phyloP scores from a whole-genome alignment of 37 sponge, comb jelly and placozoan species.

The Cladorhizidae sp. region DNA sequence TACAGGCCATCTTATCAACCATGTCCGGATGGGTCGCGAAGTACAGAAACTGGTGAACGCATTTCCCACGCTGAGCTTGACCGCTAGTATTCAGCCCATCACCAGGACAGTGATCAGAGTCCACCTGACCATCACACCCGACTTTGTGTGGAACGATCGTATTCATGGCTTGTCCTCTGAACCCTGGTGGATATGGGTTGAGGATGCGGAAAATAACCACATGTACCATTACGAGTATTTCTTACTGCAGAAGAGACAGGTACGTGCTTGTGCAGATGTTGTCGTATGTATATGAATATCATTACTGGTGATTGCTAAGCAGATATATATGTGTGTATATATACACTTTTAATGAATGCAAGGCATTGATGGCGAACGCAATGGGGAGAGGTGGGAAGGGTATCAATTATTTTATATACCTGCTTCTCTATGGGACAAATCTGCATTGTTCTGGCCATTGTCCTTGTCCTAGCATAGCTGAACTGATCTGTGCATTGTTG shows the following conservation, averaged over 20 bases:
- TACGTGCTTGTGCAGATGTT: conserved; percentile 1
- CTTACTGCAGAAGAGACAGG: conserved; percentile 90
- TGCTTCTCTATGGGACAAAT: too few species aligned
- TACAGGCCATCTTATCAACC: conserved; percentile 82
- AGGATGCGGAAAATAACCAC: conserved; percentile 88
- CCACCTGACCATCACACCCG: conserved; percentile 78
- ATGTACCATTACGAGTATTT: conserved; percentile 95
- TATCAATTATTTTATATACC: too few species aligned
- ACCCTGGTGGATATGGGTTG: conserved; percentile 99
- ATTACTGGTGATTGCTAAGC: too few species aligned
- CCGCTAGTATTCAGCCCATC: conserved; percentile 91
- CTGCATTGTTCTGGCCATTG: too few species aligned
- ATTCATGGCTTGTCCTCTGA: conserved; percentile 78
- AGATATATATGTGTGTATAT: too few species aligned
- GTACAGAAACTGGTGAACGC: conserved; percentile 62
- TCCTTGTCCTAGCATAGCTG: too few species aligned
- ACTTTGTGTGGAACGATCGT: conserved; percentile 89
- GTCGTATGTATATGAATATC: too few species aligned
- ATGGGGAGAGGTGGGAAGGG: too few species aligned
- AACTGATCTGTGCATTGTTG: too few species aligned
- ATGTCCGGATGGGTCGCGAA: conserved; percentile 74
- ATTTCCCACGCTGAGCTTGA: conserved; percentile 78
- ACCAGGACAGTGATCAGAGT: conserved; percentile 91
- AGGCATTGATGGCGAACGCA: too few species aligned
- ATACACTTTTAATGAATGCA: too few species aligned